Conservation (phyloP, 2,888 invertebrate species). For the Drosophila subsilvestris region DNA sequence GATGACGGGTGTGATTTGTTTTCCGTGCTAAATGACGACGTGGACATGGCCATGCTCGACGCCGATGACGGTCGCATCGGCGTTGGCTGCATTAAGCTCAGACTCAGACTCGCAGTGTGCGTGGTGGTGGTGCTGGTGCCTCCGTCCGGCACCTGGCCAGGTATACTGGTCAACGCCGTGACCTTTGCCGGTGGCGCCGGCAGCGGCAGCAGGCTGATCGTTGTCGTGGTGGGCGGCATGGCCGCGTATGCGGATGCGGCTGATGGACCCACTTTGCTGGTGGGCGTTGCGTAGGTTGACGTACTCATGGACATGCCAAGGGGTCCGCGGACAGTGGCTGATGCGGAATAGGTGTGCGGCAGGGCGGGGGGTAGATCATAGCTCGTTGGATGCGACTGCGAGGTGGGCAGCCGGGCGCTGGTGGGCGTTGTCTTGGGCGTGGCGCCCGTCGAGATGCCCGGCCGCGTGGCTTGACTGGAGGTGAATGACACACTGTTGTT, state of each 20-base stretch:
- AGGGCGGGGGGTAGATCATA: conserved; percentile 79
- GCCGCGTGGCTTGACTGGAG: conserved; percentile 35
- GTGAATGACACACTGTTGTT: not conserved
- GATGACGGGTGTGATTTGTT: conserved; percentile 70
- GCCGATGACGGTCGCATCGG: conserved; percentile 50
- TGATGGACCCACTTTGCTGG: conserved; percentile 32
- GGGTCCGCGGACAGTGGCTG: conserved; percentile 75
- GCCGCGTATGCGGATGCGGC: conserved; percentile 34
- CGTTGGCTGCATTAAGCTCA: conserved; percentile 70
- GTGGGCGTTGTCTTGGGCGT: conserved; percentile 64
- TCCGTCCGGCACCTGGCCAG: conserved; percentile 76
- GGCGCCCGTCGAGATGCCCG: conserved; percentile 66
- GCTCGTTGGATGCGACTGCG: conserved; percentile 63
- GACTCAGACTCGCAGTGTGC: conserved; percentile 72
- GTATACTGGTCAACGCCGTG: conserved; percentile 58
- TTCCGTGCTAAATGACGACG: conserved; percentile 49
- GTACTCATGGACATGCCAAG: conserved; percentile 75
- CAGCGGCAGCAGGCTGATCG: conserved; percentile 73
- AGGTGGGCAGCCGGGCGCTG: conserved; percentile 61
- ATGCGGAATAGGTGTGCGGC: conserved; percentile 80
- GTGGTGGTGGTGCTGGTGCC: conserved; percentile 48
- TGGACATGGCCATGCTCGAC: conserved; percentile 42
- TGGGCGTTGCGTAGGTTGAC: conserved; percentile 66
- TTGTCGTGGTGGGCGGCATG: conserved; percentile 60
- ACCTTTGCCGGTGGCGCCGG: conserved; percentile 67